phyloP scores from a whole-genome alignment of 1,140 invertebrate species.

The Sminthurides bifidus region DNA sequence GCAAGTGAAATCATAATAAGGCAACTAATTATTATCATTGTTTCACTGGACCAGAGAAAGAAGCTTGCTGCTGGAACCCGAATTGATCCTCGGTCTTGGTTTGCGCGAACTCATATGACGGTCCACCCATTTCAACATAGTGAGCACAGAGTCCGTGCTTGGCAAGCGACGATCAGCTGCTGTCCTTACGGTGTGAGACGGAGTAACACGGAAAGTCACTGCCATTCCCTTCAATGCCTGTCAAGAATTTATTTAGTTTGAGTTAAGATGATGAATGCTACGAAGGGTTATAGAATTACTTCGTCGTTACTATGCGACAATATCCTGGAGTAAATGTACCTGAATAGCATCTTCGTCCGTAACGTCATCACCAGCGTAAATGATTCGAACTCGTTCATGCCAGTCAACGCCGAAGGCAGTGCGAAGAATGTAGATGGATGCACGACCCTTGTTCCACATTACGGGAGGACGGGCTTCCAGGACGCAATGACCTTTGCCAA shows the following conservation, averaged over 20 bases:
- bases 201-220: slow-evolving; percentile 73
- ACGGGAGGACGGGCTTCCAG: slow-evolving; percentile 78
- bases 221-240: slow-evolving; percentile 50
- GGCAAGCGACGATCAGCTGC: slow-evolving; percentile 71
- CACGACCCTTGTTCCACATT: slow-evolving; percentile 77
- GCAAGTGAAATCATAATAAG: background rate
- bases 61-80: slow-evolving; percentile 4
- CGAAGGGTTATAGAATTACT: background rate
- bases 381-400: slow-evolving; percentile 77
- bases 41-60: slow-evolving; percentile 21
- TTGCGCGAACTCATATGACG: slow-evolving; percentile 20
- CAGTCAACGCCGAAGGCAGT: slow-evolving; percentile 82
- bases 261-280: background rate
- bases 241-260: background rate
- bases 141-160: slow-evolving; percentile 73
- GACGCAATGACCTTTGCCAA: slow-evolving; percentile 62
- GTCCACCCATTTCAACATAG: slow-evolving; percentile 65
- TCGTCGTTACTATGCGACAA: background rate
- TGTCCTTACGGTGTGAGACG: slow-evolving; percentile 70
- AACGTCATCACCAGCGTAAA: slow-evolving; percentile 78
- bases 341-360: slow-evolving; percentile 86
- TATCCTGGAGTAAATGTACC: slow-evolving; percentile 40
- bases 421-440: slow-evolving; percentile 75
- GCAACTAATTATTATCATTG: background rate
- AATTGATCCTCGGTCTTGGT: slow-evolving; percentile 11